Evolutionary conservation across 2,113 vertebrate genomes (phyloP), one percentile per base, ranked within the genome.

Genomic region (Erythrocercus mccallii): DNA sequence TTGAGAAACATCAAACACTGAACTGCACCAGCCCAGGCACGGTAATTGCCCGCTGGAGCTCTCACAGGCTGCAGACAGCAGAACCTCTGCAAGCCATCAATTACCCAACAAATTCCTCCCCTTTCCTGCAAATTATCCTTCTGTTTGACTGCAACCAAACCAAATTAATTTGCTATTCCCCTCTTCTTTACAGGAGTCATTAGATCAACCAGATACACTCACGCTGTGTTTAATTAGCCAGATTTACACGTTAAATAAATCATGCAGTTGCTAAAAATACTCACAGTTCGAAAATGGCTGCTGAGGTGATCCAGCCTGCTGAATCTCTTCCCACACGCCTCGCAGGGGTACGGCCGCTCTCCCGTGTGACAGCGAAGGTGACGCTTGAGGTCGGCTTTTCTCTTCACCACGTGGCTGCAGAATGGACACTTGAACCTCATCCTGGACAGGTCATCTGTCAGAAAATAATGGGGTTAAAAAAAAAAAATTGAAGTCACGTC

Each of bases 381-480:
- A 24, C 99, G 98, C 97, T 99, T 99, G 21, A 99, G 98, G 97
- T 99, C 99, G 0, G 99, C 99, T 96, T 99, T 99, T 88, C 99
- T 98, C 93, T 99, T 99, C 81, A 99, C 99, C 80, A 99, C 99
- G 8, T 99, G 99, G 10, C 99, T 99, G 94, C 99, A 99, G 96
- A 99, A 99, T 0, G 99, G 99, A 77, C 99, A 99, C 97, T 99
- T 99, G 98, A 99, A 99, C 76, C 99, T 98, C 98, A 99, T 99
- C 65, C 98, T 97, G 60, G 99, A 98, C 92, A 99, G 98, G 48
- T 98, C 98, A 88, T 99, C 99, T 99, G 98, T 69, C 58, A 66
- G 23, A n/a, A 91, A 84, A 94, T 14, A 86, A 70, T 1, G 8
- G 3, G 37, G 38, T 88, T 92, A 0, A 10, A 37, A 30, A 54